Base-by-base conservation (phyloP, 2,113 vertebrate genomes). In the Pogona vitticeps region DNA sequence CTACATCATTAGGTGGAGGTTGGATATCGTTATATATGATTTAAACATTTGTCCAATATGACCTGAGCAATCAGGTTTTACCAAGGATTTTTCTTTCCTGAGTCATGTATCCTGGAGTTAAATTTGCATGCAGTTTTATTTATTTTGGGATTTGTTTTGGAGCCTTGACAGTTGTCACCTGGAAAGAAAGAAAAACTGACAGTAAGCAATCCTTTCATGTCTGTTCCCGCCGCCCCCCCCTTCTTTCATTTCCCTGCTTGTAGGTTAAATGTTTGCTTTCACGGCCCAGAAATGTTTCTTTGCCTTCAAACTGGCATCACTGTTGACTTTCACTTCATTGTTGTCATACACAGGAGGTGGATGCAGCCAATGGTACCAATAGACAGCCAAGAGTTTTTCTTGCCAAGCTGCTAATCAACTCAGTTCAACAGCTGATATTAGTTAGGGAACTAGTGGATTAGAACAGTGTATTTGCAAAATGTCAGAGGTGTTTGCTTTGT, bases 341-440 rank as follows among this genome's bases (percentile, higher is more conserved):
- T 65, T 52, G 1, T 81, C 70, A 15, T 56, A 40, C 52, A 18
- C 13, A 31, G 6, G 26, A 5, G 33, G n/a, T 31, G 59, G 21
- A 61, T 92, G 72, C 61, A 88, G 82, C 17, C 0, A 1, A 80
- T 76, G 75, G 81, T 76, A 63, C 91, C 79, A 89, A 88, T 84
- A 96, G 92, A 91, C 67, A 94, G 79, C 71, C 84, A 84, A 83
- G 89, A n/a, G 61, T 67, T 93, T 88, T 52, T 52, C 10, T 52
- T 26, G 67, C 65, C 89, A 90, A 90, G 76, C 86, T 86, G 82
- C 85, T 95, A 90, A 96, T 95, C 92, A 94, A 91, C 90, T 92
- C 89, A 80, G 61, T 83, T 85, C 89, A 91, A 89, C 86, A 89
- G 89, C 86, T 79, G 76, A 90, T 93, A 88, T 87, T 90, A 80